A percentile compares a stretch with the other conserved stretches of the same genome.
These are phyloP conservation scores for Serrognathus titanus DNA, from an alignment of 2,888 invertebrate genomes.

Conservation along the genomic window DNA sequence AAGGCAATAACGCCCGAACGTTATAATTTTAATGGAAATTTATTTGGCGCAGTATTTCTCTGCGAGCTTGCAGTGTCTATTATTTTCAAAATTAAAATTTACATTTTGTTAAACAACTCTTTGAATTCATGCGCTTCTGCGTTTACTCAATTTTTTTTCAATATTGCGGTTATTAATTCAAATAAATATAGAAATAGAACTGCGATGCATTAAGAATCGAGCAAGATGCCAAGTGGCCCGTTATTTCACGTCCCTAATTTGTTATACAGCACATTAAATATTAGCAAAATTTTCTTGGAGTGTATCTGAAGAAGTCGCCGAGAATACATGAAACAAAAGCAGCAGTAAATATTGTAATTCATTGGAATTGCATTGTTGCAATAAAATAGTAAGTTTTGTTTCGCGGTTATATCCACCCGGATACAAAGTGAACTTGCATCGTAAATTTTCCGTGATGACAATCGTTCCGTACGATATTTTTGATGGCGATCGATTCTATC, in stretches of 20 bases:
- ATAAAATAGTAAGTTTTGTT: conserved; percentile 24
- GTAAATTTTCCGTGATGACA: conserved; percentile 22
- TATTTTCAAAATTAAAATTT: too few relatives aligned
- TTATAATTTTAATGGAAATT: too few relatives aligned
- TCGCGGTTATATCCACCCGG: conserved; percentile 15
- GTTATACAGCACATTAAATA: background rate
- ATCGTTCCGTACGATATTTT: conserved; percentile 5
- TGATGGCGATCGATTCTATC: background rate
- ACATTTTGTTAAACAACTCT: too few relatives aligned
- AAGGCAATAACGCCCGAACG: too few relatives aligned
- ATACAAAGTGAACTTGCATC: conserved; percentile 17
- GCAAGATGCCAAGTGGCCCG: too few relatives aligned
- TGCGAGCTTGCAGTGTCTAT: too few relatives aligned
- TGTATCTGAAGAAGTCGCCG: background rate
- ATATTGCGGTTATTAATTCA: too few relatives aligned
- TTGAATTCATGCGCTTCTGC: too few relatives aligned
- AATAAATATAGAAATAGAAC: too few relatives aligned
- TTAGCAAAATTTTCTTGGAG: background rate
- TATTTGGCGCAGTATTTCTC: too few relatives aligned
- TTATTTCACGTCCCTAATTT: background rate
- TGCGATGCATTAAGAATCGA: too few relatives aligned
- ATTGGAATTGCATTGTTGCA: conserved; percentile 22
- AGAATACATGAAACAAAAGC: conserved; percentile 19
- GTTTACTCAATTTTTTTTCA: too few relatives aligned
- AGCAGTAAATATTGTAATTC: conserved; percentile 25